phyloP scores from a whole-genome alignment of 2,797 vertebrate species.

The Gobionotothen gibberifrons region DNA sequence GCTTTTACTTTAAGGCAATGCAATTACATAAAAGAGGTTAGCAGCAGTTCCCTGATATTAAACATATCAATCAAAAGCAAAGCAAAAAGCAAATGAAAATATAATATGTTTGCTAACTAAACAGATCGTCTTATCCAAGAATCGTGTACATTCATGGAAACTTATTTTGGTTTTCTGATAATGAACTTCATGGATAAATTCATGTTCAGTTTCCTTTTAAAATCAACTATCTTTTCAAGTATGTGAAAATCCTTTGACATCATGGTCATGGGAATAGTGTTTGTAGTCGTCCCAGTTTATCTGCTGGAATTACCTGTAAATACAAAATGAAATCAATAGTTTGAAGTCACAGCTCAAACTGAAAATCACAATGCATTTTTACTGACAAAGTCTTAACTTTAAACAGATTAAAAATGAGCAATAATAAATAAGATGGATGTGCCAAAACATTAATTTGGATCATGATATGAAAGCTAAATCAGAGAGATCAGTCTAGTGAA shows the following conservation, averaged over 20 bases:
- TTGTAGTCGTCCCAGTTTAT: background rate
- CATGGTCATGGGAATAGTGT: background rate
- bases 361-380: background rate
- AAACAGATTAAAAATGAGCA: too few relatives aligned
- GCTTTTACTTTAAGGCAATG: conserved; percentile 40
- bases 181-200: background rate
- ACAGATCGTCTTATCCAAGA: background rate
- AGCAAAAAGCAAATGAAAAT: background rate
- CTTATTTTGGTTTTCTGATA: conserved; percentile 6
- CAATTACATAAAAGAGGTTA: background rate
- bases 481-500: background rate
- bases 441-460: background rate
- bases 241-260: background rate
- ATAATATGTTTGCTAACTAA: background rate
- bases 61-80: background rate
- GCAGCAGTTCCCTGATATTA: conserved; percentile 24
- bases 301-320: conserved; percentile 13
- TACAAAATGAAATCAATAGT: background rate
- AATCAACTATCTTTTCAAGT: background rate
- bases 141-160: background rate
- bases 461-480: background rate
- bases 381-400: background rate
- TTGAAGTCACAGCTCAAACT: background rate
- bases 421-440: background rate
- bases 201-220: background rate